These are phyloP conservation scores for Drosophila lacertosa DNA, from an alignment of 1,140 invertebrate species.

Conservation along the genomic window DNA sequence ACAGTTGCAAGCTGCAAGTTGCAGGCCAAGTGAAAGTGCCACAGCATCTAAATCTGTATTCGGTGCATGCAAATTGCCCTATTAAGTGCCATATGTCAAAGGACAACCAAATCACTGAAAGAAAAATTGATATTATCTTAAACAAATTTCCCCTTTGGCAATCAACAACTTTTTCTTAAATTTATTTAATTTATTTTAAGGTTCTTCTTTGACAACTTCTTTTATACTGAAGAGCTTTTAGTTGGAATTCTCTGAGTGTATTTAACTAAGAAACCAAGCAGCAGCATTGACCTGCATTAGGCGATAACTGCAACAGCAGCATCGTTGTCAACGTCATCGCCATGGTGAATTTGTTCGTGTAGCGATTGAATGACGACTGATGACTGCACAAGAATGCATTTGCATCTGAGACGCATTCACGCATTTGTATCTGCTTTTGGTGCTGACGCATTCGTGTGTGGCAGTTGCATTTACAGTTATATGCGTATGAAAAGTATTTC, in stretches of 20 bases:
- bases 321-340: slow-evolving; percentile 25
- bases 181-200: background rate
- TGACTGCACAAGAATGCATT: slow-evolving; percentile 60
- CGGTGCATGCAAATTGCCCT: slow-evolving; percentile 51
- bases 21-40: slow-evolving; percentile 62
- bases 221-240: no score
- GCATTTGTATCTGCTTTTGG: slow-evolving; percentile 7
- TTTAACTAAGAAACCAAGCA: background rate
- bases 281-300: slow-evolving; percentile 38
- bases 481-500: slow-evolving; percentile 40
- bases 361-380: slow-evolving; percentile 39
- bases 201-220: no score
- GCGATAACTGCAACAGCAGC: background rate
- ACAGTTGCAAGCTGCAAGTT: slow-evolving; percentile 13
- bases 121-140: background rate
- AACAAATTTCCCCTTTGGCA: background rate
- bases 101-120: slow-evolving; percentile 31
- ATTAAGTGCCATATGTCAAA: slow-evolving; percentile 46
- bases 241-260: background rate
- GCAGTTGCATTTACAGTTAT: slow-evolving; percentile 74
- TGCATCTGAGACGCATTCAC: slow-evolving; percentile 48
- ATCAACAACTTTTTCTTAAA: no score
- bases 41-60: slow-evolving; percentile 34
- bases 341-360: slow-evolving; percentile 25
- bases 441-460: slow-evolving; percentile 53